These are phyloP conservation scores for Chymomyza fuscimana DNA, from an alignment of 2,888 invertebrate species.

Conservation along the genomic window DNA sequence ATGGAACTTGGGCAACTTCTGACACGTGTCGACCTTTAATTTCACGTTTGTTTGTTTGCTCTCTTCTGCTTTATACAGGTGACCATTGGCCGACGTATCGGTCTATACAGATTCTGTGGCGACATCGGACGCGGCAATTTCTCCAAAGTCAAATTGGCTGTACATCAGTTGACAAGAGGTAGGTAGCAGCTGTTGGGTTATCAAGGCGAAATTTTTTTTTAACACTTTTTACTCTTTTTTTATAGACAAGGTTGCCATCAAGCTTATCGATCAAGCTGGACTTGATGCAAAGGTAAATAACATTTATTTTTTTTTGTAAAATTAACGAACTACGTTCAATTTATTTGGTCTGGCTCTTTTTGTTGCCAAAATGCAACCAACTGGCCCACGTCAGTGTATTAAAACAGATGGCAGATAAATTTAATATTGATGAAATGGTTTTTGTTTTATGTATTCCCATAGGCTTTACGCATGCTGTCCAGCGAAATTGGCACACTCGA, in stretches of 20 bases:
- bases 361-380: no score
- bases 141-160: conserved; percentile 88
- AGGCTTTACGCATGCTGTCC: conserved; percentile 84
- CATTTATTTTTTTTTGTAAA: no score
- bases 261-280: conserved; percentile 87
- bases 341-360: no score
- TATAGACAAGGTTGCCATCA: conserved; percentile 87
- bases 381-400: no score
- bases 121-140: conserved; percentile 90
- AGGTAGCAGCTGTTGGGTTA: conserved; percentile 20
- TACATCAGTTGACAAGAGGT: conserved; percentile 88
- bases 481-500: conserved; percentile 87
- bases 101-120: conserved; percentile 87
- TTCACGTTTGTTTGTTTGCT: conserved; percentile 5
- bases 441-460: background rate
- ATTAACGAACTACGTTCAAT: no score
- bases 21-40: background rate
- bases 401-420: background rate
- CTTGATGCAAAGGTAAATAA: conserved; percentile 82
- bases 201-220: conserved; percentile 1
- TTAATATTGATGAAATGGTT: background rate
- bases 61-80: conserved; percentile 77
- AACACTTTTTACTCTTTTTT: conserved; percentile 36
- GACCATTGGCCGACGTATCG: conserved; percentile 86
- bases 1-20: background rate